These are phyloP conservation scores for Nothobranchius furzeri DNA, from an alignment of 2,113 vertebrate species.

Conservation along the genomic window DNA sequence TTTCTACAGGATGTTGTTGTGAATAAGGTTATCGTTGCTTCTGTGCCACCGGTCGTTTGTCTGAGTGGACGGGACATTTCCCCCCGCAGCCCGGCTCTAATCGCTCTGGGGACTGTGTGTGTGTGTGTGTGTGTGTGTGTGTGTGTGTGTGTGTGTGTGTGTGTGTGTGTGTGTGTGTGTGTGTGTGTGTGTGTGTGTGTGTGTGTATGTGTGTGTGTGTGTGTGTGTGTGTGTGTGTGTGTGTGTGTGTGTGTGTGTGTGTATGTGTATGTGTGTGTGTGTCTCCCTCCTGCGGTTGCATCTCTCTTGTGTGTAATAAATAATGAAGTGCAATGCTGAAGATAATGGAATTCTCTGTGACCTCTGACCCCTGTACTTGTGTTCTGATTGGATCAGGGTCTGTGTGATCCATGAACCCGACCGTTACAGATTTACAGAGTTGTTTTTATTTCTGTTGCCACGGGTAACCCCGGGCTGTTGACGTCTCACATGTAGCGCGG, in stretches of 20 bases:
- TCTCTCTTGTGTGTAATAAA: slow-evolving; percentile 54
- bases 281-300: slow-evolving; percentile 19
- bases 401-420: not conserved
- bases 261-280: too few relatives aligned
- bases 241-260: slow-evolving; percentile 14
- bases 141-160: slow-evolving; percentile 8
- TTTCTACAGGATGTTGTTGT: slow-evolving; percentile 6
- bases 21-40: slow-evolving; percentile 19
- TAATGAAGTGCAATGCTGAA: slow-evolving; percentile 41
- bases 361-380: slow-evolving; percentile 22
- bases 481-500: too few relatives aligned
- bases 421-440: not conserved
- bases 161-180: slow-evolving; percentile 17
- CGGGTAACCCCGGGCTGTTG: too few relatives aligned
- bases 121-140: slow-evolving; percentile 14
- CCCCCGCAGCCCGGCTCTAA: slow-evolving; percentile 36
- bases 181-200: slow-evolving; percentile 15
- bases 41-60: slow-evolving; percentile 8
- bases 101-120: slow-evolving; percentile 30
- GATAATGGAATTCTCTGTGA: slow-evolving; percentile 42
- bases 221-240: slow-evolving; percentile 13
- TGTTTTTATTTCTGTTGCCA: not conserved
- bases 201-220: too few relatives aligned
- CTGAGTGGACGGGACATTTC: slow-evolving; percentile 14
- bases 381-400: slow-evolving; percentile 27